A percentile compares a stretch with the other conserved stretches of the same genome.
These are phyloP conservation scores for Pyrocoelia pectoralis DNA, from an alignment of 2,888 invertebrate species.

Conservation along the genomic window DNA sequence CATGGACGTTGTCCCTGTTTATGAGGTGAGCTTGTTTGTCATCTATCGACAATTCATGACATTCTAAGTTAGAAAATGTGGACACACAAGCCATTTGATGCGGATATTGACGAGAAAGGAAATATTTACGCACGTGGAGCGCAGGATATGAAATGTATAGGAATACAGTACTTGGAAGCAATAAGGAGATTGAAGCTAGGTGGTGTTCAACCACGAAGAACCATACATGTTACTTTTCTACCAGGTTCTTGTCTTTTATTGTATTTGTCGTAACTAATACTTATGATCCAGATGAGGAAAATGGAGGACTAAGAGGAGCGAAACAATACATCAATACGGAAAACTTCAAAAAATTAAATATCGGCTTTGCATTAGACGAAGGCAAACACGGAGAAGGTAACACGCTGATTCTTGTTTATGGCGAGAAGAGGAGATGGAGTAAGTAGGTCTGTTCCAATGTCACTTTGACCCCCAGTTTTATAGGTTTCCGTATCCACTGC, in stretches of 20 bases:
- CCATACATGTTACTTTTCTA: not conserved
- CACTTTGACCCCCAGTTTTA: no score
- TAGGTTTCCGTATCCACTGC: not conserved
- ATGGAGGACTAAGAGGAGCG: not conserved
- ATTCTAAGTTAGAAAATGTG: not conserved
- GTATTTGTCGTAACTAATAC: not conserved
- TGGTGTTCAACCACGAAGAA: not conserved
- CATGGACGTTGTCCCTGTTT: not conserved
- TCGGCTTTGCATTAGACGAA: conserved; percentile 5
- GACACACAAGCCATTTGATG: not conserved
- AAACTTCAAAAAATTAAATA: not conserved
- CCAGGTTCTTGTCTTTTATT: not conserved
- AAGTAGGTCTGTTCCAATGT: not conserved
- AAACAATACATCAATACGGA: not conserved
- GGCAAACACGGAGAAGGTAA: not conserved
- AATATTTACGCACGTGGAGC: not conserved
- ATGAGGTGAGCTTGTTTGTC: not conserved
- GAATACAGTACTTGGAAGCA: not conserved
- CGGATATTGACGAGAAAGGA: not conserved
- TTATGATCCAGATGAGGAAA: not conserved
- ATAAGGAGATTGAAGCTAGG: not conserved
- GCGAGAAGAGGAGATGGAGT: not conserved
- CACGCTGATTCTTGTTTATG: not conserved
- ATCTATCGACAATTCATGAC: not conserved
- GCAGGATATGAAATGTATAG: not conserved